Evolutionary conservation across 1,140 invertebrate species (phyloP).

Genomic region (Platyura marginata): DNA sequence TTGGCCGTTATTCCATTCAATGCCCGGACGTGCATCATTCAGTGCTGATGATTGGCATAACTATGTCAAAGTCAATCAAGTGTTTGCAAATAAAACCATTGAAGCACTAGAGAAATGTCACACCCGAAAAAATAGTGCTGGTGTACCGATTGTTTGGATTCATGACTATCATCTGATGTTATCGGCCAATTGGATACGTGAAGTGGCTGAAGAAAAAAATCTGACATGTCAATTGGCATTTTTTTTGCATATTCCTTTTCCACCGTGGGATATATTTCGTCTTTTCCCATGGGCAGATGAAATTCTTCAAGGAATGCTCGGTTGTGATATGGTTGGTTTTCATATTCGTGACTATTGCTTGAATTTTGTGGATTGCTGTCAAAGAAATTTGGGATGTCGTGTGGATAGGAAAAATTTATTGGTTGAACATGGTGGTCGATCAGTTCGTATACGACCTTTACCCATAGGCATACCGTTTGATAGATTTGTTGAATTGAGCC

Average conservation of each 20-base stretch:
- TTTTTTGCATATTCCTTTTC: slow-evolving; percentile 84
- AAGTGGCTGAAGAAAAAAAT: slow-evolving; percentile 58
- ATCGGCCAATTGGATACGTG: slow-evolving; percentile 72
- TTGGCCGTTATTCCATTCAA: slow-evolving; percentile 82
- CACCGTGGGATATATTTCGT: slow-evolving; percentile 80
- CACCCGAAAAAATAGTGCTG: slow-evolving; percentile 34
- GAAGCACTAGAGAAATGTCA: slow-evolving; percentile 44
- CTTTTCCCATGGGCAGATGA: slow-evolving; percentile 82
- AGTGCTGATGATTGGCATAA: slow-evolving; percentile 64
- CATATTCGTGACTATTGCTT: slow-evolving; percentile 82
- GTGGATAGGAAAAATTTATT: slow-evolving; percentile 72
- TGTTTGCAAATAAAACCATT: slow-evolving; percentile 64
- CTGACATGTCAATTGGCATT: slow-evolving; percentile 67
- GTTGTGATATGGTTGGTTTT: slow-evolving; percentile 81
- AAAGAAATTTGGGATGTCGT: slow-evolving; percentile 66
- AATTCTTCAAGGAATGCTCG: slow-evolving; percentile 74
- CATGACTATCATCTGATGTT: slow-evolving; percentile 87
- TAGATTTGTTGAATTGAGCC: slow-evolving; percentile 62
- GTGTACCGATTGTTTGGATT: slow-evolving; percentile 66
- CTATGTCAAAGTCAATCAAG: slow-evolving; percentile 61
- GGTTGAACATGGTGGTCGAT: slow-evolving; percentile 70
- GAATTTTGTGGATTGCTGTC: slow-evolving; percentile 83
- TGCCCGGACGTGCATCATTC: slow-evolving; percentile 64
- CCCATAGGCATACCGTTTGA: slow-evolving; percentile 80
- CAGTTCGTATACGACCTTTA: slow-evolving; percentile 60